These are phyloP conservation scores for Antheraea assamensis DNA, from an alignment of 2,888 invertebrate genomes.

Conservation along the genomic window DNA sequence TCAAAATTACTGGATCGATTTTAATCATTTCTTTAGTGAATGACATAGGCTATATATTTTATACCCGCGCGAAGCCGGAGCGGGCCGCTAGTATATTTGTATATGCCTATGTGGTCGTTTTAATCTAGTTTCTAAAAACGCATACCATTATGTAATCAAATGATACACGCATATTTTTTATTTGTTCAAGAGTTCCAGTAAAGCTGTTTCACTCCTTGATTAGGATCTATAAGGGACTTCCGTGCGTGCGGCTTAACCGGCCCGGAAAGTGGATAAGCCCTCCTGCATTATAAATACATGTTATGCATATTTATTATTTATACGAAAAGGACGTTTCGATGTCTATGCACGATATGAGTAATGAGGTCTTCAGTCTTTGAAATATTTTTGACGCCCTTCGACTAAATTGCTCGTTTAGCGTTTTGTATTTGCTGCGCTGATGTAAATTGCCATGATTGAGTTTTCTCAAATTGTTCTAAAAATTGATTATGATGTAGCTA, in stretches of 20 bases:
- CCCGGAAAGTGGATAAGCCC: constrained; percentile 27
- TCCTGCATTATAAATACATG: constrained; percentile 24
- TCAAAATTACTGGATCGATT: too few relatives aligned
- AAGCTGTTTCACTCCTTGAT: constrained; percentile 35
- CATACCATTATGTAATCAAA: not conserved
- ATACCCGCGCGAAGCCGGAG: too few relatives aligned
- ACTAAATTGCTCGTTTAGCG: too few relatives aligned
- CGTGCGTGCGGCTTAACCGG: constrained; percentile 26
- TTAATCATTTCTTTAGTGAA: too few relatives aligned
- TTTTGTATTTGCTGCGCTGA: too few relatives aligned
- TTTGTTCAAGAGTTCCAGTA: constrained; percentile 33
- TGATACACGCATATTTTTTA: constrained; percentile 16
- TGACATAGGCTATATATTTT: too few relatives aligned
- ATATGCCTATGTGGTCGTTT: not conserved
- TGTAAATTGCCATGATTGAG: too few relatives aligned
- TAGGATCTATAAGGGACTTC: constrained; percentile 35
- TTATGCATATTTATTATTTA: constrained; percentile 11
- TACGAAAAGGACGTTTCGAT: constrained; percentile 26
- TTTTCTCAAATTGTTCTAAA: too few relatives aligned
- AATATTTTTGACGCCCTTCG: not conserved
- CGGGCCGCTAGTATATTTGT: not conserved
- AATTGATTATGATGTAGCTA: too few relatives aligned
- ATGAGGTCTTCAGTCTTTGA: not conserved
- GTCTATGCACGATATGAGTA: not conserved
- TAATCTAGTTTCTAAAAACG: not conserved